Conservation (phyloP, 1,140 invertebrate genomes). For the Saccostrea glomerata region DNA sequence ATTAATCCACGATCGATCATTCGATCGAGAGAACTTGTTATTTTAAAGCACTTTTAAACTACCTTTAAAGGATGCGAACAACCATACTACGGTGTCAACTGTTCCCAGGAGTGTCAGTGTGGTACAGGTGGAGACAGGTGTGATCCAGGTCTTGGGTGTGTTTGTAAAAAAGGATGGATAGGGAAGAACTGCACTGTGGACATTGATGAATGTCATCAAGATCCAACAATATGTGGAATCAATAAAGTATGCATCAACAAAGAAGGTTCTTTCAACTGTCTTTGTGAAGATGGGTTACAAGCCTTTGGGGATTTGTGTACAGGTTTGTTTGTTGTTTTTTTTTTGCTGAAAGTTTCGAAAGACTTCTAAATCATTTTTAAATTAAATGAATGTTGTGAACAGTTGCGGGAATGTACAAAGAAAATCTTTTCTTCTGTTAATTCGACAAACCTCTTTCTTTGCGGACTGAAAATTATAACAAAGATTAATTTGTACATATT, state of each 20-base stretch:
- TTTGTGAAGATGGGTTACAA: constrained; percentile 54
- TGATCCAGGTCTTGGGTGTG: constrained; percentile 61
- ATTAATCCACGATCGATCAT: not conserved
- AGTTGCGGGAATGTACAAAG: too few species aligned
- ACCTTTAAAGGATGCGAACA: constrained; percentile 53
- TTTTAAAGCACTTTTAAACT: not conserved
- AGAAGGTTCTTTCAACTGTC: constrained; percentile 54
- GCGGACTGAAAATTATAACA: too few species aligned
- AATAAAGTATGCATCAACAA: constrained; percentile 57
- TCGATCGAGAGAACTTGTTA: not conserved
- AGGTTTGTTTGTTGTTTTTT: constrained; percentile 26
- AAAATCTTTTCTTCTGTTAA: too few species aligned
- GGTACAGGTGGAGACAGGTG: constrained; percentile 55
- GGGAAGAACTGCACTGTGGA: constrained; percentile 62
- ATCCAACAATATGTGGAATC: constrained; percentile 35
- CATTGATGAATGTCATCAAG: constrained; percentile 62
- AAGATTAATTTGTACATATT: too few species aligned
- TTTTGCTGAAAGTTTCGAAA: too few species aligned
- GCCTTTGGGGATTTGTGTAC: constrained; percentile 19
- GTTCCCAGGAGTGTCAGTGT: constrained; percentile 61
- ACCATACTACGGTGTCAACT: constrained; percentile 60
- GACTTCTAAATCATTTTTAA: too few species aligned
- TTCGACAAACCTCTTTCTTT: too few species aligned
- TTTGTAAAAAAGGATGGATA: constrained; percentile 64
- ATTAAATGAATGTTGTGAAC: too few species aligned